phyloP scores from a whole-genome alignment of 2,888 invertebrate genomes.

The Oxystoma pomonae region DNA sequence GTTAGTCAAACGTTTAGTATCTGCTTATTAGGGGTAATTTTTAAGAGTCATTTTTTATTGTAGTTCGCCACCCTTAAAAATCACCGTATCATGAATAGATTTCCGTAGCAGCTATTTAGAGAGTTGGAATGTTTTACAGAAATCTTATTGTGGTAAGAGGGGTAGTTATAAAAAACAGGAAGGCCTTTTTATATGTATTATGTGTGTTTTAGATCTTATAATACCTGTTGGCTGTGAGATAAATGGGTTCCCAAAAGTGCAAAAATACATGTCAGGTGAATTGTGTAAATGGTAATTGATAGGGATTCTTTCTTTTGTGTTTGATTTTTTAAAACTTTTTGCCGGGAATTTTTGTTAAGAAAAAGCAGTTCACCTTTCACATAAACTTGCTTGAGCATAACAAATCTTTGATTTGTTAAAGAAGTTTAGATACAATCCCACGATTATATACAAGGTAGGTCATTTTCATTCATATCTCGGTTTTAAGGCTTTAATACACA shows the following conservation, averaged over 20 bases:
- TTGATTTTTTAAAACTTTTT: neutral
- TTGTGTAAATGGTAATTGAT: conserved; percentile 19
- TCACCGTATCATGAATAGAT: conserved; percentile 12
- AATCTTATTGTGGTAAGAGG: conserved; percentile 7
- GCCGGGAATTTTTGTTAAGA: neutral
- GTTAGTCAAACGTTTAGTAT: conserved; percentile 18
- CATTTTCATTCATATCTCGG: too few species aligned
- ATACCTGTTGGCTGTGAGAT: conserved; percentile 12
- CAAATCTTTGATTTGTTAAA: too few species aligned
- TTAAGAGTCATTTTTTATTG: conserved; percentile 20
- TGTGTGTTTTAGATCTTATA: neutral
- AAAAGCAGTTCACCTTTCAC: too few species aligned
- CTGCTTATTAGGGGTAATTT: conserved; percentile 18
- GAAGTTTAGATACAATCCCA: too few species aligned
- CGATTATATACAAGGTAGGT: too few species aligned
- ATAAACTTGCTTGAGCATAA: too few species aligned
- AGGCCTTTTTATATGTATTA: neutral
- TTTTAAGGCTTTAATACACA: too few species aligned
- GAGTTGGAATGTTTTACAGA: conserved; percentile 1
- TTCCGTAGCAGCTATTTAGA: conserved; percentile 1
- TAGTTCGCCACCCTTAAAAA: conserved; percentile 13
- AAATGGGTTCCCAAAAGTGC: neutral
- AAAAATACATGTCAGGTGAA: conserved; percentile 16
- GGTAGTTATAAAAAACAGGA: conserved; percentile 2
- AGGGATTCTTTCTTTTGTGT: conserved; percentile 4